phyloP scores from a whole-genome alignment of 2,113 vertebrate species.

The Typhlomys cinereus region DNA sequence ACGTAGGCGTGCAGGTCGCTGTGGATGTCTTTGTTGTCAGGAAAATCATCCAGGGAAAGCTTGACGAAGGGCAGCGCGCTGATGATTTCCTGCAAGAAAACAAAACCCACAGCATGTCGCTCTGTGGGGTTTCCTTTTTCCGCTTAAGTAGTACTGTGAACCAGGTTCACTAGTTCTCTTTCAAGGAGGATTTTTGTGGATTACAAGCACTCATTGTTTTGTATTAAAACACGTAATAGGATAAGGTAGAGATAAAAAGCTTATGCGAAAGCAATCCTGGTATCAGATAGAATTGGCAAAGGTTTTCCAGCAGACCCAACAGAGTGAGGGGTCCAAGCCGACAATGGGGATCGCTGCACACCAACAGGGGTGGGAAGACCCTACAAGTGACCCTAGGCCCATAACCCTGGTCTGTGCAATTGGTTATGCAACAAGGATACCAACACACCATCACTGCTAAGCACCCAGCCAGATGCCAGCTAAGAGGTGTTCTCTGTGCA shows the following conservation, averaged over 20 bases:
- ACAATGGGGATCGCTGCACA: not conserved
- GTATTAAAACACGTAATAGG: conserved; percentile 75
- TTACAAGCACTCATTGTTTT: conserved; percentile 74
- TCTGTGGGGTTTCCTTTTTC: not conserved
- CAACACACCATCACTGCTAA: not conserved
- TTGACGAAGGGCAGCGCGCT: conserved; percentile 89
- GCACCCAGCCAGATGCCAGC: not conserved
- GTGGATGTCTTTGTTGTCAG: conserved; percentile 93
- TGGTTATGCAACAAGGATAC: not conserved
- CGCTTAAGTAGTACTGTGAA: conserved; percentile 54
- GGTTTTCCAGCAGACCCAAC: not conserved
- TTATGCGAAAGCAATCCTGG: conserved; percentile 76
- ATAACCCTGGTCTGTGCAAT: not conserved
- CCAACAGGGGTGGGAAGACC: not conserved
- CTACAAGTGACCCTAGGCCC: not conserved
- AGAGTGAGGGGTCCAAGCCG: not conserved
- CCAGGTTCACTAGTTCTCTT: conserved; percentile 64
- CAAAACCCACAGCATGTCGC: not conserved
- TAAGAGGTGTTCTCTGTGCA: not conserved
- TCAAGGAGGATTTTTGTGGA: conserved; percentile 76
- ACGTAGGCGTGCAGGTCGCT: conserved; percentile 94
- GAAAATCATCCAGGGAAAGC: conserved; percentile 94
- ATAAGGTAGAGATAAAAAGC: conserved; percentile 78
- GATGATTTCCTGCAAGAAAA: conserved; percentile 89
- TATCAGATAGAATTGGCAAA: conserved; percentile 51